phyloP scores from a whole-genome alignment of 2,888 invertebrate genomes.

The Drosophila barbarae region DNA sequence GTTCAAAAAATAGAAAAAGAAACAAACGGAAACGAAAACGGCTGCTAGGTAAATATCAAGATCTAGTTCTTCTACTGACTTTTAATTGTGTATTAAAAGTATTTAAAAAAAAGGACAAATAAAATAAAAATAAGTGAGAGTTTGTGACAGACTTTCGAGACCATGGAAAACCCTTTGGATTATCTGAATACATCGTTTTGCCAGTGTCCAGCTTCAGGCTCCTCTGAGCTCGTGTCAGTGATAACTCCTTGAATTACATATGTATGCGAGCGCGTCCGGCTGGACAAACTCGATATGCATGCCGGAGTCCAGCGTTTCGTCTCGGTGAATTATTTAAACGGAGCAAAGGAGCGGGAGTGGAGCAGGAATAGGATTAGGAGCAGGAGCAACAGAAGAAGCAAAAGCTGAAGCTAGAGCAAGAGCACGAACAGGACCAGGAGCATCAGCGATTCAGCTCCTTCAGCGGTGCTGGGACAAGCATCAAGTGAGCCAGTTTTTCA shows the following conservation, averaged over 20 bases:
- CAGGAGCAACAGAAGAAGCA: not conserved
- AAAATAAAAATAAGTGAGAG: too few species aligned
- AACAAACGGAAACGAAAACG: too few species aligned
- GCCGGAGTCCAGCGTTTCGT: slow-evolving; percentile 29
- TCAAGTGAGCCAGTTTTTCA: slow-evolving; percentile 40
- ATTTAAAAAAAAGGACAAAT: accelerated
- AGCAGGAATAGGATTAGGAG: not conserved
- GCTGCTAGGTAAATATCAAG: not conserved
- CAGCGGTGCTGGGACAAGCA: slow-evolving; percentile 14
- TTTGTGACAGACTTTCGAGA: not conserved
- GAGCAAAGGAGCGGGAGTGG: not conserved
- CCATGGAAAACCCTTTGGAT: not conserved
- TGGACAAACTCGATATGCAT: slow-evolving; percentile 45
- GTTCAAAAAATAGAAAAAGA: not conserved
- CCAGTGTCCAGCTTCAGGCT: slow-evolving; percentile 5
- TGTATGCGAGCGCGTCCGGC: slow-evolving; percentile 24
- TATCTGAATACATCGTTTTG: not conserved
- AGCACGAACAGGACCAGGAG: not conserved
- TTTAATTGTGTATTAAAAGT: not conserved
- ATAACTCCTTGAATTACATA: slow-evolving; percentile 17
- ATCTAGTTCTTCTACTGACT: not conserved
- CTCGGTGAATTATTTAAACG: slow-evolving; percentile 56
- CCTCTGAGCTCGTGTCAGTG: slow-evolving; percentile 4
- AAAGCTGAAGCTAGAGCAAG: not conserved
- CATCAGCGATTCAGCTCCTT: not conserved